Conservation (phyloP, 35 echinoderm and acorn worm genomes). For the Lytechinus pictus region DNA sequence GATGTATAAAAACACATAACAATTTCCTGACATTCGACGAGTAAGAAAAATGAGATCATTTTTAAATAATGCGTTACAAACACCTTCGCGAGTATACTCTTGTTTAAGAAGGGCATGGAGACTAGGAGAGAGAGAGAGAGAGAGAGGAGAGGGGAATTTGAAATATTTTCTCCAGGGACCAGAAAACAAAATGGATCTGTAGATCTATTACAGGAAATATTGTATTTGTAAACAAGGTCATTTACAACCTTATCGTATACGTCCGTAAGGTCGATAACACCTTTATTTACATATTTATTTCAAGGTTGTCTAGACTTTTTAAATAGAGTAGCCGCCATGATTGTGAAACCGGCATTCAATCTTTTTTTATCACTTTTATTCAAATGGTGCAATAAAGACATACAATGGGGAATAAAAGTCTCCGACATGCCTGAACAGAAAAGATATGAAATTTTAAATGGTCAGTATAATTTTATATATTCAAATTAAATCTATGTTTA, state of each 20-base stretch:
- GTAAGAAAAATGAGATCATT: background rate
- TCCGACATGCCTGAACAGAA: background rate
- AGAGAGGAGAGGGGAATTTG: background rate
- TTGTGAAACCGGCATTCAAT: background rate
- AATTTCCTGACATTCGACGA: background rate
- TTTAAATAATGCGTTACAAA: background rate
- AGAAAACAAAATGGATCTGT: background rate
- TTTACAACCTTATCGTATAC: background rate
- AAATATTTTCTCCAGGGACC: background rate
- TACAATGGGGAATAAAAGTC: background rate
- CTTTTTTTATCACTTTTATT: background rate
- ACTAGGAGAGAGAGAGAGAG: background rate
- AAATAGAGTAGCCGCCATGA: background rate
- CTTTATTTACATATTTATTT: constrained; percentile 2
- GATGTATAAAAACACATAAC: constrained; percentile 18
- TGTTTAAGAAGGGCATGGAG: background rate
- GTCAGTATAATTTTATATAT: background rate
- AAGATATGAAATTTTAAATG: background rate
- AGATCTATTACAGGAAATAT: constrained; percentile 31
- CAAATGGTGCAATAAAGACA: background rate
- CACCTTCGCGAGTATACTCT: background rate
- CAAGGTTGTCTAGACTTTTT: background rate
- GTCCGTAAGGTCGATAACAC: background rate
- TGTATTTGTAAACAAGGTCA: constrained; percentile 29
- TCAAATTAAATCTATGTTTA: background rate